phyloP scores from a whole-genome alignment of 2,888 invertebrate species.

The Bellardia pandia region DNA sequence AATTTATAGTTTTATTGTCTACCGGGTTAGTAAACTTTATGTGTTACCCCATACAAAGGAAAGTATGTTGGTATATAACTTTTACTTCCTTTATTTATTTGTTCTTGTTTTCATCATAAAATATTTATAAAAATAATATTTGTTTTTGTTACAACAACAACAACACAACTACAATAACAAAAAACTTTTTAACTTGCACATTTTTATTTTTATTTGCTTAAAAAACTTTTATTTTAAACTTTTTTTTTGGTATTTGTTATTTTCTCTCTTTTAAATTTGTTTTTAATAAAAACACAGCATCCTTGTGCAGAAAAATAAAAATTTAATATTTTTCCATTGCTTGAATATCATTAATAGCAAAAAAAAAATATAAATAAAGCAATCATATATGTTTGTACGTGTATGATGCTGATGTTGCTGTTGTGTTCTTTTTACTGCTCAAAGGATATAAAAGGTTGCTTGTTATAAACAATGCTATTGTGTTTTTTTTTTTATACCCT shows the following conservation, averaged over 20 bases:
- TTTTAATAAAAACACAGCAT: neutral
- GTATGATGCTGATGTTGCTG: neutral
- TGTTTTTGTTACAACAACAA: neutral
- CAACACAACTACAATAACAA: neutral
- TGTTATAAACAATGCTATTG: neutral
- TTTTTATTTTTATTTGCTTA: neutral
- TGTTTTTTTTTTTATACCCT: too few species aligned
- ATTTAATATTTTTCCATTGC: neutral
- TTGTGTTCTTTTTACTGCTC: neutral
- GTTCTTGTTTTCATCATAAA: neutral
- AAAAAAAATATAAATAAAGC: constrained; percentile 2
- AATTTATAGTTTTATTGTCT: too few species aligned
- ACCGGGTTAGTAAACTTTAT: neutral
- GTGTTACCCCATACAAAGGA: neutral
- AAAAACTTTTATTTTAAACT: neutral
- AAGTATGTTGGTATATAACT: neutral
- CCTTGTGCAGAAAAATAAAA: neutral
- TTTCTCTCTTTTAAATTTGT: neutral
- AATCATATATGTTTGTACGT: neutral
- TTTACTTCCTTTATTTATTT: constrained; percentile 23
- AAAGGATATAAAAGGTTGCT: constrained; percentile 29
- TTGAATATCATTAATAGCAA: constrained; percentile 6
- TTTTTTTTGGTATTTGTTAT: neutral
- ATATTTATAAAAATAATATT: constrained; percentile 11
- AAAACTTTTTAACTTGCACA: neutral